Conservation (phyloP, 2,888 invertebrate genomes). For the Hirtodrosophila cameraria region DNA sequence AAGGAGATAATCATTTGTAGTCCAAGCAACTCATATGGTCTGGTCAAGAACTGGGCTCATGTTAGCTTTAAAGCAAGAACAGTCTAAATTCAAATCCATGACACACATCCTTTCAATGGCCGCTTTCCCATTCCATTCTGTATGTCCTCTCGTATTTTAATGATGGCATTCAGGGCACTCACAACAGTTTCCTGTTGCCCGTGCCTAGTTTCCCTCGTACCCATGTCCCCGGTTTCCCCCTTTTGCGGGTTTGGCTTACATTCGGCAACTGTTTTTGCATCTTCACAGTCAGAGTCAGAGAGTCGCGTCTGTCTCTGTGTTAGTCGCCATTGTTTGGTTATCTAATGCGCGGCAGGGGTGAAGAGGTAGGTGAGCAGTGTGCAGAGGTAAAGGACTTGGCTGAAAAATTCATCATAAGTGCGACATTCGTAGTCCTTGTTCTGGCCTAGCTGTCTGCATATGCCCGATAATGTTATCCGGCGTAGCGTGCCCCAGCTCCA, state of each 20-base stretch:
- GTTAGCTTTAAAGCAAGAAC: not conserved
- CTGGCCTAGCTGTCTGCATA: slow-evolving; percentile 51
- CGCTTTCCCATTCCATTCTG: slow-evolving; percentile 6
- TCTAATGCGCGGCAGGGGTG: slow-evolving; percentile 62
- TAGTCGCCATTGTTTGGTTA: slow-evolving; percentile 66
- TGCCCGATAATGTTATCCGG: slow-evolving; percentile 62
- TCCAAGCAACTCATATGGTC: too few relatives aligned
- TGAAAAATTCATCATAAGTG: slow-evolving; percentile 68
- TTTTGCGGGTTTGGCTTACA: slow-evolving; percentile 32
- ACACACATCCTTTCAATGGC: slow-evolving; percentile 42
- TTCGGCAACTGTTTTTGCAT: slow-evolving; percentile 37
- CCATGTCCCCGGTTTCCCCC: not conserved
- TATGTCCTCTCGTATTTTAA: slow-evolving; percentile 25
- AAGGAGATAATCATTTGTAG: too few relatives aligned
- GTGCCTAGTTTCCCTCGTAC: not conserved
- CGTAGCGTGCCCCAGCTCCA: slow-evolving; percentile 7
- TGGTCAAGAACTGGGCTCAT: too few relatives aligned
- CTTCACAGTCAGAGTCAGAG: slow-evolving; percentile 14
- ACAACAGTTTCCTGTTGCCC: not conserved
- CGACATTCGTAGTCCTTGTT: slow-evolving; percentile 34
- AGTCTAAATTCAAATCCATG: slow-evolving; percentile 14
- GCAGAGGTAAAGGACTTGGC: slow-evolving; percentile 2
- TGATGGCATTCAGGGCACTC: slow-evolving; percentile 40
- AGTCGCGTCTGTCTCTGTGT: slow-evolving; percentile 7
- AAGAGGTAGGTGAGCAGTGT: too few relatives aligned